These are phyloP conservation scores for Sminthurides bifidus DNA, from an alignment of 1,140 invertebrate species.

Conservation along the genomic window DNA sequence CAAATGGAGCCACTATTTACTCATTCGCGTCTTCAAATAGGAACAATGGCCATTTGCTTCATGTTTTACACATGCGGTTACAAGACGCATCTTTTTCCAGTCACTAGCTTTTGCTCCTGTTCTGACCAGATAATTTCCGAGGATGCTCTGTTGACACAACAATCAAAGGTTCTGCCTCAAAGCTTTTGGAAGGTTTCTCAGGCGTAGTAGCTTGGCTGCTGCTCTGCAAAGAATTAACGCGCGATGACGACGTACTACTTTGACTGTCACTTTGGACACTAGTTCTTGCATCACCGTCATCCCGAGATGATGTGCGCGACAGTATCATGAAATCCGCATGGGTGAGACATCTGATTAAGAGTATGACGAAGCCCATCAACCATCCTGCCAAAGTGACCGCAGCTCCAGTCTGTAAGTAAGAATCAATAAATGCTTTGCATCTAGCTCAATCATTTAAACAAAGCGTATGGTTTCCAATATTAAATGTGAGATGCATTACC, in stretches of 20 bases:
- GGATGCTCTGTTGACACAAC: not conserved
- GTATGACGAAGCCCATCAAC: slow-evolving; percentile 25
- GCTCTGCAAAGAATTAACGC: not conserved
- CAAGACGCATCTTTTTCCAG: no score
- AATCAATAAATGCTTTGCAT: not conserved
- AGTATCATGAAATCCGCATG: slow-evolving; percentile 29
- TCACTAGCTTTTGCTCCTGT: no score
- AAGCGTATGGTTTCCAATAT: not conserved
- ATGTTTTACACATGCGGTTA: no score
- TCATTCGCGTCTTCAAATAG: no score
- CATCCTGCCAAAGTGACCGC: slow-evolving; percentile 21
- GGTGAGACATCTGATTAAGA: slow-evolving; percentile 22
- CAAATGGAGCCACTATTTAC: no score
- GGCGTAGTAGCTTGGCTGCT: not conserved
- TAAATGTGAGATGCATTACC: slow-evolving; percentile 5
- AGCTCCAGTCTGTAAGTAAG: slow-evolving; percentile 18
- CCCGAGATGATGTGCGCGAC: no score
- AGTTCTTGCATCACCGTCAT: not conserved
- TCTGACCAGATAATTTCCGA: no score
- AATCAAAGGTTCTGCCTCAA: slow-evolving; percentile 5
- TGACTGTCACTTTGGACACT: not conserved
- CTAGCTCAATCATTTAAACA: not conserved
- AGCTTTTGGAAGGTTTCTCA: not conserved
- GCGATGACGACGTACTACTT: not conserved
- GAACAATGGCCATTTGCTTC: no score